A percentile compares a stretch with the other conserved stretches of the same genome.
Evolutionary conservation across 2,113 vertebrate genomes (phyloP).

Genomic region (Anser brachyrhynchus): DNA sequence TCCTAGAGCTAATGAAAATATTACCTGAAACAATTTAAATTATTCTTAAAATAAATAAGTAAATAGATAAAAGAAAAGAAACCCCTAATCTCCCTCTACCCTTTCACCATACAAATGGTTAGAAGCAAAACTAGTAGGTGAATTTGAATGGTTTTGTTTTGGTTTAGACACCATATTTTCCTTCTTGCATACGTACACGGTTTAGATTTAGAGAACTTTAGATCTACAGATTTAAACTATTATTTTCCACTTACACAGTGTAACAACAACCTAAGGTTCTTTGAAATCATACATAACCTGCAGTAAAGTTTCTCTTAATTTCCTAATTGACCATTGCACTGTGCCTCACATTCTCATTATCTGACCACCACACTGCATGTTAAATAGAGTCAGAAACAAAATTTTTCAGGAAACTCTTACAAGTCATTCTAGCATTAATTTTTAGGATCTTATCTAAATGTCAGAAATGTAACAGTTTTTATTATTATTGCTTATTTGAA

Average conservation of each 20-base stretch:
- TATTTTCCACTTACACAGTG: not conserved
- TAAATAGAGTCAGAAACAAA: not conserved
- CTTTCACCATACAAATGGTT: not conserved
- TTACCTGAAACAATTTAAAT: not conserved
- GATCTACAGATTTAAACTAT: not conserved
- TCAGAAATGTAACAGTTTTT: fast-evolving
- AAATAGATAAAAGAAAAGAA: not conserved
- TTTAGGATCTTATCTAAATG: not conserved
- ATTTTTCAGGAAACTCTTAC: not conserved
- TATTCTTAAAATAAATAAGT: not conserved
- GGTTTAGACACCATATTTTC: not conserved
- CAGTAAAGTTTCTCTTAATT: not conserved
- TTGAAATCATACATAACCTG: not conserved
- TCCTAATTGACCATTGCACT: not conserved
- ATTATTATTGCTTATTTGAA: not conserved
- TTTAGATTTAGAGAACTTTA: not conserved
- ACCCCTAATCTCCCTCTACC: not conserved
- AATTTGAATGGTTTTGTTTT: not conserved
- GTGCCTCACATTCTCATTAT: not conserved
- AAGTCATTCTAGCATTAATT: not conserved
- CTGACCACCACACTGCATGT: not conserved
- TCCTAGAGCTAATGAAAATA: not conserved
- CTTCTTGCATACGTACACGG: not conserved
- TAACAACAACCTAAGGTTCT: not conserved
- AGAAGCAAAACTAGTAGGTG: not conserved